phyloP scores from a whole-genome alignment of 2,797 vertebrate species.

The Podargus strigoides region DNA sequence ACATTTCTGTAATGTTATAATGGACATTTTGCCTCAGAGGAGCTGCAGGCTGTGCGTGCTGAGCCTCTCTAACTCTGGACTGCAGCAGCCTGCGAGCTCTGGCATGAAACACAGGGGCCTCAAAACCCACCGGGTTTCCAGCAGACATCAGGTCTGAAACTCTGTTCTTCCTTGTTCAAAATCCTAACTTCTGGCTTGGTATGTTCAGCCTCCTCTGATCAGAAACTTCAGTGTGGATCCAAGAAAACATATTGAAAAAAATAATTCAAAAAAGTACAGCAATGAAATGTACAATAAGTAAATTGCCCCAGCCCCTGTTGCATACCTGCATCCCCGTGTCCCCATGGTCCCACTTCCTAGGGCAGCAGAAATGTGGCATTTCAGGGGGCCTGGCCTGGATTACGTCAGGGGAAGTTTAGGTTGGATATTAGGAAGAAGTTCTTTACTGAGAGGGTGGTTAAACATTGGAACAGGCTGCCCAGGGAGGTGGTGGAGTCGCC shows the following conservation, averaged over 20 bases:
- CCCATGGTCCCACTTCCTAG: neutral
- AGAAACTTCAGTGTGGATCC: neutral
- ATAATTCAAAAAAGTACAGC: neutral
- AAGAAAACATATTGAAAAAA: neutral
- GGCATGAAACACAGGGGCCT: accelerated
- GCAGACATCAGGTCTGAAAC: neutral
- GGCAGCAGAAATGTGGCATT: neutral
- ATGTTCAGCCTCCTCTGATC: neutral
- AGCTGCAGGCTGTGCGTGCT: accelerated
- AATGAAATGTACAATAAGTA: neutral
- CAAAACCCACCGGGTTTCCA: accelerated
- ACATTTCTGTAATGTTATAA: neutral
- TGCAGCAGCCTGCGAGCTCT: accelerated
- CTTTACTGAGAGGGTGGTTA: no score
- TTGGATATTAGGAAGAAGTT: no score
- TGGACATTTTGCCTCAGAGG: neutral
- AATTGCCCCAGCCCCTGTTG: neutral
- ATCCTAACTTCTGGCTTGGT: neutral
- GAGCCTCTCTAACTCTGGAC: neutral
- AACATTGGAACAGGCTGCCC: no score
- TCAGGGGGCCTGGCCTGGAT: neutral
- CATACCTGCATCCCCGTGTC: accelerated
- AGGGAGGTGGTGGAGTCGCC: no score
- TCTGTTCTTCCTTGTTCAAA: neutral
- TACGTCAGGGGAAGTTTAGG: no score